Conservation (phyloP, 2,888 invertebrate genomes). For the Bibio marci region DNA sequence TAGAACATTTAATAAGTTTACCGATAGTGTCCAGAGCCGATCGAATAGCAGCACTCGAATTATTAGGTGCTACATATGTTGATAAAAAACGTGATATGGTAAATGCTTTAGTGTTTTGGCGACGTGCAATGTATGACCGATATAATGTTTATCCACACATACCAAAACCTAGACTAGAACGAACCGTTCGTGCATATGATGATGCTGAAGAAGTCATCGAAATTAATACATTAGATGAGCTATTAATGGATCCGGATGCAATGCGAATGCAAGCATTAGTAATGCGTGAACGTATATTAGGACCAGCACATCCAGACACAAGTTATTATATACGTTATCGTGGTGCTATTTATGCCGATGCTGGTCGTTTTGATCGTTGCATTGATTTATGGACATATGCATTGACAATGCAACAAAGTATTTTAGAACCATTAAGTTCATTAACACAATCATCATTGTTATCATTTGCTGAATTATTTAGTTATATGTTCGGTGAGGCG, state of each 20-base stretch:
- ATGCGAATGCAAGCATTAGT: conserved; percentile 92
- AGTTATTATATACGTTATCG: conserved; percentile 80
- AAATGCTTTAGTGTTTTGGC: conserved; percentile 77
- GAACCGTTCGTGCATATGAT: conserved; percentile 75
- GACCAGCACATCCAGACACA: conserved; percentile 91
- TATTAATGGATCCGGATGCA: conserved; percentile 85
- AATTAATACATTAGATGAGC: conserved; percentile 60
- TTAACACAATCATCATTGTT: conserved; percentile 89
- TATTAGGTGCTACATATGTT: conserved; percentile 89
- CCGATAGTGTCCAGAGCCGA: conserved; percentile 60
- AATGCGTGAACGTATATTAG: conserved; percentile 77
- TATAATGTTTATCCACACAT: conserved; percentile 45
- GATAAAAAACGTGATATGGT: conserved; percentile 92
- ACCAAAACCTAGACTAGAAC: conserved; percentile 52
- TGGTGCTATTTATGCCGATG: conserved; percentile 87
- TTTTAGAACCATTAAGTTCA: conserved; percentile 79
- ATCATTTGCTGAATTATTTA: conserved; percentile 88
- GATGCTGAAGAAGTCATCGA: conserved; percentile 68
- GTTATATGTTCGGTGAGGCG: conserved; percentile 83
- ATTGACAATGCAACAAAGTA: conserved; percentile 86
- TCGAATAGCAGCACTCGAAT: conserved; percentile 76
- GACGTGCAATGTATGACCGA: conserved; percentile 76
- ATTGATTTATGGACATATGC: conserved; percentile 95
- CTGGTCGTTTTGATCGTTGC: conserved; percentile 81
- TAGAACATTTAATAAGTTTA: conserved; percentile 71